Evolutionary conservation across 2,113 vertebrate genomes (phyloP).

Genomic region (Polypterus senegalus): DNA sequence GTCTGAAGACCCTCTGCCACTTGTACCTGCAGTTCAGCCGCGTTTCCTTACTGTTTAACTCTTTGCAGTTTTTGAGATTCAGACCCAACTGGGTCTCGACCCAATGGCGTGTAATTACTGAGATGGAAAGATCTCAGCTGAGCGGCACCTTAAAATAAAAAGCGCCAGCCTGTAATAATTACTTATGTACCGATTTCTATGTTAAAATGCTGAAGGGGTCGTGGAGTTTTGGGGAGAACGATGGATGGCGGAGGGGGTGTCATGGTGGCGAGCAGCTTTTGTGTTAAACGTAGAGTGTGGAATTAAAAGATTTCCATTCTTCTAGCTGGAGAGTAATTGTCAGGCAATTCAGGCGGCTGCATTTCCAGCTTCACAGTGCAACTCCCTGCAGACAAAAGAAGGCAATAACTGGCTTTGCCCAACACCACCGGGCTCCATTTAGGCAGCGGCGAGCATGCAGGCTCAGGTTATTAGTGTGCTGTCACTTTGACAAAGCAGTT

Average conservation of each 20-base stretch:
- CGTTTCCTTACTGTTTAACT: too few relatives aligned
- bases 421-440: background rate
- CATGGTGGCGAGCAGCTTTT: background rate
- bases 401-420: background rate
- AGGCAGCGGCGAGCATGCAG: background rate
- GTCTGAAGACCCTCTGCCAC: too few relatives aligned
- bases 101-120: background rate
- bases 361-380: background rate
- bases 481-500: background rate
- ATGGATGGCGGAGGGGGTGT: background rate
- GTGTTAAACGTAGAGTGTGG: background rate
- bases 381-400: background rate
- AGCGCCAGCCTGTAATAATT: background rate
- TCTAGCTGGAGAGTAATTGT: too few relatives aligned
- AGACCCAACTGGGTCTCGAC: too few relatives aligned
- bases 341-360: background rate
- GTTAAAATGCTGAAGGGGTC: background rate
- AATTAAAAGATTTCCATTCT: too few relatives aligned
- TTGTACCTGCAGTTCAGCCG: too few relatives aligned
- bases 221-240: too few relatives aligned
- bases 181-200: background rate
- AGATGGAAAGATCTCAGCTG: background rate
- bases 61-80: too few relatives aligned
- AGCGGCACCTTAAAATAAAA: background rate
- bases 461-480: background rate